Base-by-base conservation (phyloP, 2,888 invertebrate species). In the Orthosia gothica region DNA sequence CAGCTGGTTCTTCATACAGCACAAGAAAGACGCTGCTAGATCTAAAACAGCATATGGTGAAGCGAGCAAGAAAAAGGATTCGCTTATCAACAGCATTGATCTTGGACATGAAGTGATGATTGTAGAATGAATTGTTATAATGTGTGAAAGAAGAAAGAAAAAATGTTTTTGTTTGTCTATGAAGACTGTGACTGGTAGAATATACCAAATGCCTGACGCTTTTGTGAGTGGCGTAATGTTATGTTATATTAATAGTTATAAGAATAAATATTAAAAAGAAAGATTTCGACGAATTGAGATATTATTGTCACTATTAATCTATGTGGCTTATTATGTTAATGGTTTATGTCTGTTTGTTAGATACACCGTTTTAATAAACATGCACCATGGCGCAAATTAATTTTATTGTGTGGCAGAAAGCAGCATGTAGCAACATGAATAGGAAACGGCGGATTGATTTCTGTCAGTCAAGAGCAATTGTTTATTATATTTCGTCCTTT, bases 1-100 rank as follows among this genome's bases (percentile, higher is more conserved):
- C 89, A 95, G 95, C 20, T 95, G 95, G 95, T 94, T 94, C 74
- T 94, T 86, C 77, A 76, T 90, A 18, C 91, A 94, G 74, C 83
- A 92, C 52, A 90, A 77, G 73, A 93, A 88, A 81, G 49, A 70
- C 63, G 40, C 15, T 54, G 12, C 82, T 73, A 68, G 66, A 40
- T 45, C 40, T 66, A 67, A 75, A 72, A 40, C 26, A n/a, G 9
- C 0, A 12, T 74, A 76, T 49, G 65, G 70, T n/a, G 65, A 64
- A 50, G 20, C 12, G 5, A 32, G 7, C 40, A 82, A 66, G 32
- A 81, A 76, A 64, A 81, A 87, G 40, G 69, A 87, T n/a, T 62
- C 66, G 7, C 62, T 87, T 40, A 76, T 84, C 20, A 80, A 65
- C 23, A 88, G 88, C 26, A 71, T 81, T 50, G 88, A 87, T 79